These are phyloP conservation scores for Lampris megalopsis DNA, from an alignment of 2,113 vertebrate species.

Conservation along the genomic window DNA sequence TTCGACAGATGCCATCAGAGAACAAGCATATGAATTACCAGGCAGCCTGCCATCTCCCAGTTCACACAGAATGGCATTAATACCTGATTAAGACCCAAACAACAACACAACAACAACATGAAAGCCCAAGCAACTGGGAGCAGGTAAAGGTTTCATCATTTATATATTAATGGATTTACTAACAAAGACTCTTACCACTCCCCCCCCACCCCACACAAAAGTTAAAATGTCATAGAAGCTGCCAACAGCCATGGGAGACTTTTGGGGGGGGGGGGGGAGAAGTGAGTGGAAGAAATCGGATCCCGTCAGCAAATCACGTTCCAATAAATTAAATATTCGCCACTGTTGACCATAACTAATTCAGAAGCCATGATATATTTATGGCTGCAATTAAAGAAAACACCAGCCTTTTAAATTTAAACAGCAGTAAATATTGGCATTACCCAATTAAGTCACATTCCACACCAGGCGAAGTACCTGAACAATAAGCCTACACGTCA, in stretches of 20 bases:
- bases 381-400: conserved; percentile 86
- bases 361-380: conserved; percentile 82
- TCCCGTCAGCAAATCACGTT: conserved; percentile 81
- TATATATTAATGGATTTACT: conserved; percentile 87
- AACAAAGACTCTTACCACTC: conserved; percentile 81
- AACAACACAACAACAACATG: conserved; percentile 90
- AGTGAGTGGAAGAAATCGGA: conserved; percentile 55
- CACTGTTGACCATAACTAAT: conserved; percentile 86
- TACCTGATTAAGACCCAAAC: conserved; percentile 86
- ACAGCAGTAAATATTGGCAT: conserved; percentile 85
- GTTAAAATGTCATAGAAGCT: conserved; percentile 79
- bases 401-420: conserved; percentile 83
- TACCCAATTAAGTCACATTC: conserved; percentile 81
- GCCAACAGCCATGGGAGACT: conserved; percentile 75
- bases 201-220: conserved; percentile 73
- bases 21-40: conserved; percentile 88
- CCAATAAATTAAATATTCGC: conserved; percentile 83
- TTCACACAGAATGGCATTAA: conserved; percentile 89
- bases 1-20: conserved; percentile 89
- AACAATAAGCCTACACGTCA: conserved; percentile 28
- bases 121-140: conserved; percentile 86
- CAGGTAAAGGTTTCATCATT: conserved; percentile 89
- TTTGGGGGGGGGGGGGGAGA: conserved; percentile 20
- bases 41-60: conserved; percentile 87
- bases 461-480: conserved; percentile 60